Conservation (phyloP, 2,888 invertebrate species). For the Parasteatoda lunata region DNA sequence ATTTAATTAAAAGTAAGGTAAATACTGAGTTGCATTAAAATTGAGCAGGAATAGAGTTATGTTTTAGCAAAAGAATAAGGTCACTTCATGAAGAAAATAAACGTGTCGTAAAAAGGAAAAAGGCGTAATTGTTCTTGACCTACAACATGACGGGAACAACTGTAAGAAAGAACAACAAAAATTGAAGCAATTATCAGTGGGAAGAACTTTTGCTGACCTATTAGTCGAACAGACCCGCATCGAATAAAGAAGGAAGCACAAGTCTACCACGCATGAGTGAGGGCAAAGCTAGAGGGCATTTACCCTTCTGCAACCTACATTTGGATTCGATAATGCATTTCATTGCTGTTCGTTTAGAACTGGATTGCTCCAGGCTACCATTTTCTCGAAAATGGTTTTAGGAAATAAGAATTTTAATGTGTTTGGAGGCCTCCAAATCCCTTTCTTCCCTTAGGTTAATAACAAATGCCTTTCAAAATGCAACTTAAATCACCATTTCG, state of each 20-base stretch:
- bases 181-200: slow-evolving; percentile 18
- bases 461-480: too few relatives aligned
- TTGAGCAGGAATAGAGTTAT: neutral
- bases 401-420: too few relatives aligned
- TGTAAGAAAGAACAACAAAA: slow-evolving; percentile 6
- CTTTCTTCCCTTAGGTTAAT: too few relatives aligned
- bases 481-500: too few relatives aligned
- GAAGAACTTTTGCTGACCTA: slow-evolving; percentile 44
- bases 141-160: slow-evolving; percentile 1
- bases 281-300: slow-evolving; percentile 39
- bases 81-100: neutral
- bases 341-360: too few relatives aligned
- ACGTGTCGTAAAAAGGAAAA: neutral
- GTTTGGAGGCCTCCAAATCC: too few relatives aligned
- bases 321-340: neutral
- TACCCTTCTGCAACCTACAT: slow-evolving; percentile 53
- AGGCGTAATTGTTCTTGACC: slow-evolving; percentile 31
- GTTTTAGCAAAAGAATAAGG: neutral
- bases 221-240: slow-evolving; percentile 26
- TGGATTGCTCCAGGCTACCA: too few relatives aligned
- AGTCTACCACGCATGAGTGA: slow-evolving; percentile 23
- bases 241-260: slow-evolving; percentile 22
- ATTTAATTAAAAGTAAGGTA: too few relatives aligned
- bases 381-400: too few relatives aligned
- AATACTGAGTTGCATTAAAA: too few relatives aligned